phyloP scores from a whole-genome alignment of 1,140 invertebrate species.

The Nylanderia fulva region DNA sequence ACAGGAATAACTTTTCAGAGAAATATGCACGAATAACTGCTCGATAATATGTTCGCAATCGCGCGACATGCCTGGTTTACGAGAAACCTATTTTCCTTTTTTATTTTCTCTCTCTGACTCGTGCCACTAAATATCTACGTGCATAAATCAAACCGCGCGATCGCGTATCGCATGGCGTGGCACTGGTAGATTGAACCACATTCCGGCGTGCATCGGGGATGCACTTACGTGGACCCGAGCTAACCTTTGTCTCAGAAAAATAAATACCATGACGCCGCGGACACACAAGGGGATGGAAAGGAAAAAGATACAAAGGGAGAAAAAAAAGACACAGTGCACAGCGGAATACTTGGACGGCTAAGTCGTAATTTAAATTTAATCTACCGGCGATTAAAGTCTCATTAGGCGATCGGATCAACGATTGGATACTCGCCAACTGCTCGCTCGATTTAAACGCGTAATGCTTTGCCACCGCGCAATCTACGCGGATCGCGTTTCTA shows the following conservation, averaged over 20 bases:
- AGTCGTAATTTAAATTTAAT: constrained; percentile 63
- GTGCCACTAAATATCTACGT: constrained; percentile 28
- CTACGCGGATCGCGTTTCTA: constrained; percentile 57
- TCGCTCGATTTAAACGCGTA: constrained; percentile 53
- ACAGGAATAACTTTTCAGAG: constrained; percentile 25
- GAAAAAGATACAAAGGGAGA: not conserved
- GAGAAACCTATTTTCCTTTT: not conserved
- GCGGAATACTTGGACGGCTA: constrained; percentile 5
- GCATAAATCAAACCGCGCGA: constrained; percentile 49
- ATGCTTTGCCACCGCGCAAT: constrained; percentile 45
- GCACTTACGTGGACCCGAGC: constrained; percentile 10
- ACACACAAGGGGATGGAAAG: not conserved
- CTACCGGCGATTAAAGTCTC: constrained; percentile 65
- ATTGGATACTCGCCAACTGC: constrained; percentile 39
- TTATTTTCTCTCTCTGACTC: not conserved
- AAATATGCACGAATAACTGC: constrained; percentile 2
- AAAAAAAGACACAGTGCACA: too few relatives aligned
- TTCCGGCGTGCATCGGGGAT: constrained; percentile 25
- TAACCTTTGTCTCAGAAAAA: constrained; percentile 43
- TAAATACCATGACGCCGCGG: constrained; percentile 19
- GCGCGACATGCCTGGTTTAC: constrained; percentile 4
- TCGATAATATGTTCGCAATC: constrained; percentile 30
- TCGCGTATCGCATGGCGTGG: constrained; percentile 9
- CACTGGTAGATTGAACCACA: constrained; percentile 49
- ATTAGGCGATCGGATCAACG: constrained; percentile 64